Percentiles rank a stretch among this genome's conserved stretches.
Conservation (phyloP, 2,113 vertebrate genomes). For the Zosterops borbonicus region DNA sequence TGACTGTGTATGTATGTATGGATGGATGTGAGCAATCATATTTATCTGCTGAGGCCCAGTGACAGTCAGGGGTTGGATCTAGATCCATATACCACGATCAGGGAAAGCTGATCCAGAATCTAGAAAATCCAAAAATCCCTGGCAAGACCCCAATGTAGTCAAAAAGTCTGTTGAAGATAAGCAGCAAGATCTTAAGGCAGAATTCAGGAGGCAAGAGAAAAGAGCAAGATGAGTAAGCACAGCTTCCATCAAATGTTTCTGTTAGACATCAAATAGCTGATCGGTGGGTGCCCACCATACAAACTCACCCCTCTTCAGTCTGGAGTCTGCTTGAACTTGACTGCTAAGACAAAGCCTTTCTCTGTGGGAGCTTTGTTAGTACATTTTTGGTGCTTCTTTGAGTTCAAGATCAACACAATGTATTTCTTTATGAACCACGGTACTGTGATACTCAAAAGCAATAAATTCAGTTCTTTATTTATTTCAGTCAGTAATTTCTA, state of each 20-base stretch:
- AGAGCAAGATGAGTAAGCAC: background rate
- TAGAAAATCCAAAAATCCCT: background rate
- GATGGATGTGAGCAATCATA: background rate
- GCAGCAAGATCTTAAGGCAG: background rate
- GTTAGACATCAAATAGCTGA: background rate
- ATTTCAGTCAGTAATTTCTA: background rate
- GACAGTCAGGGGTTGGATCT: background rate
- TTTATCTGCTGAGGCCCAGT: background rate
- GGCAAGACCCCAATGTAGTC: background rate
- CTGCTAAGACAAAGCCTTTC: background rate
- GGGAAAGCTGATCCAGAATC: background rate
- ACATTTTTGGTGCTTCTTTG: background rate
- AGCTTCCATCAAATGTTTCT: background rate
- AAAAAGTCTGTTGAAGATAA: background rate
- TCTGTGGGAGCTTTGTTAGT: background rate
- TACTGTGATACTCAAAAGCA: background rate
- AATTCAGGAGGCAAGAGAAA: background rate
- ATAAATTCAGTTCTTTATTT: background rate
- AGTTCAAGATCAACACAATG: background rate
- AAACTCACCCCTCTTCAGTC: background rate
- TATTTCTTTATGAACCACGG: background rate
- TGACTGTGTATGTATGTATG: background rate
- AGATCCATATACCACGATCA: background rate
- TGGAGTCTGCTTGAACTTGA: background rate
- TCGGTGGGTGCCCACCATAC: fast-evolving